A percentile compares a stretch with the other conserved stretches of the same genome.
These are phyloP conservation scores for Platorchestia sp. DNA, from an alignment of 1,140 invertebrate genomes.

Conservation along the genomic window DNA sequence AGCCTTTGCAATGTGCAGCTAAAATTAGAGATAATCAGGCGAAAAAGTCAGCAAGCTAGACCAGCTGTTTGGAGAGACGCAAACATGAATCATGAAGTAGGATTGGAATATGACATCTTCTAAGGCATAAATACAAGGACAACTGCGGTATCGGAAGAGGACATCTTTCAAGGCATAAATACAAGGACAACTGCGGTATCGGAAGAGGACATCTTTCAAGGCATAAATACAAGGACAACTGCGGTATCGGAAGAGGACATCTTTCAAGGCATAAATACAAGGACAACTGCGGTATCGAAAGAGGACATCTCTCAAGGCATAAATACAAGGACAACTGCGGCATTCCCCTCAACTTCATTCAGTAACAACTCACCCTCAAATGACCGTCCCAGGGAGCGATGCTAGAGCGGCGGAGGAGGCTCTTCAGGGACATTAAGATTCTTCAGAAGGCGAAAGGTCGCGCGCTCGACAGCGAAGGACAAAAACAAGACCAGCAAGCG, in stretches of 20 bases:
- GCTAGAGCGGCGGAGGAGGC: neutral
- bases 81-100: neutral
- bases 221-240: neutral
- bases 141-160: neutral
- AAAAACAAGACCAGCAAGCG: neutral
- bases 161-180: neutral
- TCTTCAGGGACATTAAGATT: conserved; percentile 8
- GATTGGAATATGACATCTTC: neutral
- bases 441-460: neutral
- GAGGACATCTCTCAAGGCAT: neutral
- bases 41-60: no score
- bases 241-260: neutral
- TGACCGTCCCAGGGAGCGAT: neutral
- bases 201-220: neutral
- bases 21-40: no score
- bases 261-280: neutral
- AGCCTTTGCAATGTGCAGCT: no score
- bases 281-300: neutral
- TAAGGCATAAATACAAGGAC: neutral
- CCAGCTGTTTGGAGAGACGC: neutral
- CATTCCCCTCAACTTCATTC: neutral
- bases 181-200: neutral
- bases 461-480: neutral
- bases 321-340: neutral
- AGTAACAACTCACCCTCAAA: neutral